Evolutionary conservation across 2,113 vertebrate genomes (phyloP).

Genomic region (Laterallus jamaicensis): DNA sequence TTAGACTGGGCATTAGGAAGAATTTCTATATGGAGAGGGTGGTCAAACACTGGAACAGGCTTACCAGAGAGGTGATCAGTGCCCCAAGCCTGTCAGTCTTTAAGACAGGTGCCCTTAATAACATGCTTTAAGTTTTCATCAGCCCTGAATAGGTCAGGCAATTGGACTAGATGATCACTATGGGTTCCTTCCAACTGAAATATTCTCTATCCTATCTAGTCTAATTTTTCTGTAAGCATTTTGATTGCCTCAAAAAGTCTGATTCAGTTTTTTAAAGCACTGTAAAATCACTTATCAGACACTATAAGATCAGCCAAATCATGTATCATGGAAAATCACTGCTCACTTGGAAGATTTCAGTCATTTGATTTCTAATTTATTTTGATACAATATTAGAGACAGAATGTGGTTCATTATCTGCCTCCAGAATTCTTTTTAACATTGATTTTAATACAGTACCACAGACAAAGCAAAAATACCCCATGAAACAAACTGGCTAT

Average conservation of each 20-base stretch:
- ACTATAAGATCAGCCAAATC: background rate
- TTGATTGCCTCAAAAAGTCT: background rate
- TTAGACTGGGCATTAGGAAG: background rate
- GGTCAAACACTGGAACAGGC: background rate
- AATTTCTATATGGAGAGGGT: background rate
- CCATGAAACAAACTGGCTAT: background rate
- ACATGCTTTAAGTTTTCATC: background rate
- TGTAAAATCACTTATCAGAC: background rate
- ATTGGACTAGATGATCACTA: background rate
- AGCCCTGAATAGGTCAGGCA: background rate
- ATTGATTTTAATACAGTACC: background rate
- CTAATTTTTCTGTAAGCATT: background rate
- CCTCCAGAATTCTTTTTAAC: background rate
- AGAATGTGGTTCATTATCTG: background rate
- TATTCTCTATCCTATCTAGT: background rate
- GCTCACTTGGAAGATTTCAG: background rate
- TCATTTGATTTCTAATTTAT: background rate
- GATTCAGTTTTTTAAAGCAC: background rate
- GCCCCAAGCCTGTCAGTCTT: background rate
- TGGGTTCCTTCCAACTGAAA: background rate
- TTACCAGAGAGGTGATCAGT: background rate
- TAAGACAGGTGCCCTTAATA: background rate
- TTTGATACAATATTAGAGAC: background rate
- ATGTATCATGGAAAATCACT: background rate
- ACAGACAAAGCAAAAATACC: background rate